These are phyloP conservation scores for Probaryconus sp. DNA, from an alignment of 1,140 invertebrate species.

Conservation along the genomic window DNA sequence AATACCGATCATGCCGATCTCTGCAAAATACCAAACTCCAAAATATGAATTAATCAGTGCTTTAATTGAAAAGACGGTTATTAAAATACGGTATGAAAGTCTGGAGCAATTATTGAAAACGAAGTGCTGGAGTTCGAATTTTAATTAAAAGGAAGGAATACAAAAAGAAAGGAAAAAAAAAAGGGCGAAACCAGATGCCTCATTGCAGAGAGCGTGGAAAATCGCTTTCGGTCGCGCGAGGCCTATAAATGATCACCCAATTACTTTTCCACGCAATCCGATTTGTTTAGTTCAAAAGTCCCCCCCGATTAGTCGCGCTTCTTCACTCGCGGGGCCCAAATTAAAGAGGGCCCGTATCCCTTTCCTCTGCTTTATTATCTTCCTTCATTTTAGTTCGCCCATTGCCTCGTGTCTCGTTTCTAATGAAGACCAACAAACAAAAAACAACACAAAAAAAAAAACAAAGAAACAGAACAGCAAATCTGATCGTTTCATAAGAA, in stretches of 20 bases:
- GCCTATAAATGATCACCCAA: constrained; percentile 57
- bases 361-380: constrained; percentile 50
- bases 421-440: constrained; percentile 36
- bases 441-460: constrained; percentile 52
- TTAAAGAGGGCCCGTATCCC: constrained; percentile 36
- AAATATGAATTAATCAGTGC: too few relatives aligned
- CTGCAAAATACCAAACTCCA: too few relatives aligned
- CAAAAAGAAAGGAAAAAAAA: constrained; percentile 14
- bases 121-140: constrained; percentile 10
- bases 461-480: too few relatives aligned
- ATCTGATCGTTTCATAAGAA: too few relatives aligned
- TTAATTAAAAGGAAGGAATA: constrained; percentile 18
- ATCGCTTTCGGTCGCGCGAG: constrained; percentile 44
- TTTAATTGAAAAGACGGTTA: not conserved
- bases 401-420: constrained; percentile 30
- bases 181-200: constrained; percentile 31
- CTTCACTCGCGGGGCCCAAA: constrained; percentile 32
- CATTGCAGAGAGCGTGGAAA: constrained; percentile 51
- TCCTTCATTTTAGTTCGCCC: constrained; percentile 30
- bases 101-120: constrained; percentile 1
- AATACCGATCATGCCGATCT: too few relatives aligned
- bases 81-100: not conserved
- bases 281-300: constrained; percentile 51
- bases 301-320: constrained; percentile 57
- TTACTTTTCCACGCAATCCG: constrained; percentile 54